Percentiles rank a stretch among this genome's conserved stretches.
phyloP scores from a whole-genome alignment of 2,888 invertebrate species.

The Amiota minor region DNA sequence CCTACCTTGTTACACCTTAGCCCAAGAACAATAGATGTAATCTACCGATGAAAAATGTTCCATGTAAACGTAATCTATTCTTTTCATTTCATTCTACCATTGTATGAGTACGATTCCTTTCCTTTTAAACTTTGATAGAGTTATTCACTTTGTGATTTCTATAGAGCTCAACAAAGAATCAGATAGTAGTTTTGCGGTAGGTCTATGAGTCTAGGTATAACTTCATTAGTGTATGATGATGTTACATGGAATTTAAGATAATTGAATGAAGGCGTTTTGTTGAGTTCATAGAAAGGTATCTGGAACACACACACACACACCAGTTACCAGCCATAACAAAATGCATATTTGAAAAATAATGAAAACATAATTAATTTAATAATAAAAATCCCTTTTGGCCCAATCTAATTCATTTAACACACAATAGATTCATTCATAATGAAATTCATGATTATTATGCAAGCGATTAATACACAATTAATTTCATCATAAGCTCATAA shows the following conservation, averaged over 20 bases:
- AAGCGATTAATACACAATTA: conserved; percentile 37
- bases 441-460: conserved; percentile 22
- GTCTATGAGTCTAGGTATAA: background rate
- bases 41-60: background rate
- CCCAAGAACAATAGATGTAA: background rate
- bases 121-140: background rate
- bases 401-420: background rate
- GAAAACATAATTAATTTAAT: no score
- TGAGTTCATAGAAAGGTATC: no score
- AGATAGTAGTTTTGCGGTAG: no score
- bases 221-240: background rate
- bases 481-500: conserved; percentile 22
- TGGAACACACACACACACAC: no score
- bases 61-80: background rate
- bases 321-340: no score
- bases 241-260: no score
- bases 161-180: background rate
- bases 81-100: background rate
- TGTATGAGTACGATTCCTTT: no score
- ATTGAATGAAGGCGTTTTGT: no score
- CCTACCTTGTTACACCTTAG: background rate
- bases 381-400: no score
- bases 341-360: no score
- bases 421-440: conserved; percentile 20
- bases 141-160: background rate